Evolutionary conservation across 2,797 vertebrate species (phyloP), one percentile per base, ranked within the genome.

Genomic region (Ctenopoma kingsleyae): DNA sequence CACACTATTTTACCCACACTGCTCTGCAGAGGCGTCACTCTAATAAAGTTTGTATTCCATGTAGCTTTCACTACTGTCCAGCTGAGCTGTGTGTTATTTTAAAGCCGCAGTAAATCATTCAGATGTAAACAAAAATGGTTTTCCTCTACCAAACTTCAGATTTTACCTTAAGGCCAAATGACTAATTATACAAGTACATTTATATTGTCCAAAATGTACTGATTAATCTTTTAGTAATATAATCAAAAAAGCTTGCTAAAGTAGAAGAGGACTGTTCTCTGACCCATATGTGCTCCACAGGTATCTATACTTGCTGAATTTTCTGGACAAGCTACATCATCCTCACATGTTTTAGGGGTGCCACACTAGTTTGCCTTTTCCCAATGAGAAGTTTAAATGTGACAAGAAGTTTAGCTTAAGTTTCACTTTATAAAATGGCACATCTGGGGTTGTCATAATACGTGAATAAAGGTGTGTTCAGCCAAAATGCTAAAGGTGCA

Each of bases 1-100:
- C 36, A 32, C 72, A 53, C 70, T 61, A 73, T 84, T 68, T 68
- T 4, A 48, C 23, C 16, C 23, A 58, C 43, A 67, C 30, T 8
- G 22, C 38, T 25, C 30, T 3, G 6, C 53, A 74, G 54, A 41
- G 13, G 35, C 27, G 6, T 32, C 5, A 4, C 30, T 62, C 52
- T 12, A 25, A 6, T 36, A 25, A 11, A 47, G 13, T 25, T n/a
- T 72, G 50, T 8, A 46, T 22, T n/a, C 27, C 3, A 9, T 40
- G 40, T 2, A 25, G 16, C 32, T 38, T 35, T 3, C 2, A 35
- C 6, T 15, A 27, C 6, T 17, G 9, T 41, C 2, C 9, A 13
- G 0, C 5, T 36, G 2, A 68, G n/a, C 16, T 38, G 35, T 30
- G 36, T 10, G 13, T 40, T 36, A 10, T 38, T 22, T 58, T 19